phyloP scores from a whole-genome alignment of 2,797 vertebrate genomes.

The Spondyliosoma cantharus region DNA sequence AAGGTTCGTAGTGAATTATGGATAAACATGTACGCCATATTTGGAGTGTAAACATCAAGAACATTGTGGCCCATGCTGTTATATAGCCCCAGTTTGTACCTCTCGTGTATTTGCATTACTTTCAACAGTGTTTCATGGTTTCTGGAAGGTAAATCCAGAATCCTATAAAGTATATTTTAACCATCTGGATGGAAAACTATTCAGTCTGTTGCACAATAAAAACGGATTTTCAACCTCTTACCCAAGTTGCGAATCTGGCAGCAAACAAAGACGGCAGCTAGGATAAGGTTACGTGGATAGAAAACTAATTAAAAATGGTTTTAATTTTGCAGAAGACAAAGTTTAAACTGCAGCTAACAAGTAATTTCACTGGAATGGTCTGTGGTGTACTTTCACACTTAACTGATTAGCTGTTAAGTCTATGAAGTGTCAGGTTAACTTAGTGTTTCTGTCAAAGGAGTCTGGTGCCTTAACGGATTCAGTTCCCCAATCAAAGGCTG shows the following conservation, averaged over 20 bases:
- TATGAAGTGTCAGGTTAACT: no score
- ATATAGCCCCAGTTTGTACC: conserved; percentile 7
- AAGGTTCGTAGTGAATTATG: conserved; percentile 64
- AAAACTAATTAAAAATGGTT: background rate
- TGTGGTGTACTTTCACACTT: no score
- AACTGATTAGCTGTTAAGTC: no score
- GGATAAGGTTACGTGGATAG: background rate
- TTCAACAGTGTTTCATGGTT: background rate
- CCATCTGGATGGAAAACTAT: background rate
- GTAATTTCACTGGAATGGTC: no score
- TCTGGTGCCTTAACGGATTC: no score
- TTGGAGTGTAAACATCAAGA: conserved; percentile 73
- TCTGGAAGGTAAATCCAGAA: background rate
- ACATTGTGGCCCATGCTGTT: conserved; percentile 43
- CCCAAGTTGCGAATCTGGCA: background rate
- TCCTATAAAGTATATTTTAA: background rate
- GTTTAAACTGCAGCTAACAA: no score
- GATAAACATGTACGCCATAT: conserved; percentile 32
- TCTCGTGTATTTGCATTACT: conserved; percentile 7
- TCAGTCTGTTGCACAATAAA: background rate
- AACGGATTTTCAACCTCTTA: background rate
- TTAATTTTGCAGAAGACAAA: background rate
- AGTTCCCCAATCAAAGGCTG: no score
- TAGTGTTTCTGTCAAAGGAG: no score
- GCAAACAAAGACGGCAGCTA: background rate